Conservation (phyloP, 1,140 invertebrate species). For the Drosophila bifasciata region DNA sequence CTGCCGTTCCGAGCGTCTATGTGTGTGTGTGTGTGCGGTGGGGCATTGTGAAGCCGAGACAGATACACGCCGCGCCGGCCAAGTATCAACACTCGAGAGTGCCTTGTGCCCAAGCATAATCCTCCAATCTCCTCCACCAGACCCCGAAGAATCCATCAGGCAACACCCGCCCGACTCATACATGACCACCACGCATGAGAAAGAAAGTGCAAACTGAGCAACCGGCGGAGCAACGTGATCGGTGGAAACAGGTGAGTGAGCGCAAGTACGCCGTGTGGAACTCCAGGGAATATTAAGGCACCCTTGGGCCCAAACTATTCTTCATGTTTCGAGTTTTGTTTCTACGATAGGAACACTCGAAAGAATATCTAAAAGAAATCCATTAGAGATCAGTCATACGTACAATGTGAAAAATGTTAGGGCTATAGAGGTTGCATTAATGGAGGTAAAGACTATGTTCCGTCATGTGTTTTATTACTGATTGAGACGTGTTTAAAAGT, state of each 20-base stretch:
- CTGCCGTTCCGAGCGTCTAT: neutral
- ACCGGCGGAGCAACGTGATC: slow-evolving; percentile 33
- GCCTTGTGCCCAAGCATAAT: slow-evolving; percentile 8
- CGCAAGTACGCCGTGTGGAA: no score
- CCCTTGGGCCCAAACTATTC: neutral
- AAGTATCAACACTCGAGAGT: slow-evolving; percentile 56
- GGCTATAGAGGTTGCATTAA: no score
- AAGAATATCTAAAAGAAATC: no score
- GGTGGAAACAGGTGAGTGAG: slow-evolving; percentile 34
- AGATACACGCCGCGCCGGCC: slow-evolving; percentile 20
- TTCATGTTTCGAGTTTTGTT: no score
- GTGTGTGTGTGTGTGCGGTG: slow-evolving; percentile 21
- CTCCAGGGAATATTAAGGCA: neutral
- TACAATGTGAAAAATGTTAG: no score
- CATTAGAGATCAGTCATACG: no score
- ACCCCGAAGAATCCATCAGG: slow-evolving; percentile 4
- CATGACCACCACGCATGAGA: slow-evolving; percentile 26
- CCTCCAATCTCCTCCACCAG: slow-evolving; percentile 8
- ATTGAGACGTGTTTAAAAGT: no score
- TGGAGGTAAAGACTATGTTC: no score
- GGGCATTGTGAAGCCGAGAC: slow-evolving; percentile 41
- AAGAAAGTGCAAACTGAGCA: slow-evolving; percentile 35
- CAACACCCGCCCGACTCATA: slow-evolving; percentile 31
- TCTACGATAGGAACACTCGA: neutral
- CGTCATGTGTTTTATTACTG: no score